Conservation (phyloP, 2,113 vertebrate genomes). For the Noctilio leporinus region DNA sequence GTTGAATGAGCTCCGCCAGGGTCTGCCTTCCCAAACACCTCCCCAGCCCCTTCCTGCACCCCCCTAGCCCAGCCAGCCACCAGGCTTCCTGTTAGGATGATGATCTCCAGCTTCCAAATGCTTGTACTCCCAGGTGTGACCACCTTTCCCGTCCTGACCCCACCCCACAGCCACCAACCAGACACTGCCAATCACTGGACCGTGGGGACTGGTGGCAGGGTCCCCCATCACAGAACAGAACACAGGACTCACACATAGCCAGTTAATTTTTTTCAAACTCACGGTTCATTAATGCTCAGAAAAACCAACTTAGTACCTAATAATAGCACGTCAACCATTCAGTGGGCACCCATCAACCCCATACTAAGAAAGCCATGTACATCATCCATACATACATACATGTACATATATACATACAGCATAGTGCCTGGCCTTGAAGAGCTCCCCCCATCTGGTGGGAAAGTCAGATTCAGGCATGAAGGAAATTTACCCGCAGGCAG, state of each 20-base stretch:
- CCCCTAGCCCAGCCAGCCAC: neutral
- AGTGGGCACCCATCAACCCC: neutral
- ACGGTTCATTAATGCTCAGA: neutral
- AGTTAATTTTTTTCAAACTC: neutral
- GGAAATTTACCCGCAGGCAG: neutral
- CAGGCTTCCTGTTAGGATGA: neutral
- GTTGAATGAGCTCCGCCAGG: neutral
- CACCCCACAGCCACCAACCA: neutral
- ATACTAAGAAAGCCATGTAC: neutral
- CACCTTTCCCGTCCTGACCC: neutral
- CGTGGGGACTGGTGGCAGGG: neutral
- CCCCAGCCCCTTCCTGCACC: no score
- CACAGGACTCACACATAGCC: neutral
- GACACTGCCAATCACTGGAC: neutral
- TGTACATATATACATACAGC: neutral
- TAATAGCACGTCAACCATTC: no score
- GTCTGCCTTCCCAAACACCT: rapidly evolving
- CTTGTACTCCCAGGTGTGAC: neutral
- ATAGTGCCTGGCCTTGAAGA: neutral
- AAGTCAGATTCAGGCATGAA: rapidly evolving
- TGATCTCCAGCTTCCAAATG: neutral
- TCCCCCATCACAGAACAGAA: neutral
- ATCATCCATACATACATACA: no score
- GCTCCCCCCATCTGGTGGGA: no score
- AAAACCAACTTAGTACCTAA: neutral